These are phyloP conservation scores for Triplophysa yarkandensis DNA, from an alignment of 2,797 vertebrate species.

Conservation along the genomic window DNA sequence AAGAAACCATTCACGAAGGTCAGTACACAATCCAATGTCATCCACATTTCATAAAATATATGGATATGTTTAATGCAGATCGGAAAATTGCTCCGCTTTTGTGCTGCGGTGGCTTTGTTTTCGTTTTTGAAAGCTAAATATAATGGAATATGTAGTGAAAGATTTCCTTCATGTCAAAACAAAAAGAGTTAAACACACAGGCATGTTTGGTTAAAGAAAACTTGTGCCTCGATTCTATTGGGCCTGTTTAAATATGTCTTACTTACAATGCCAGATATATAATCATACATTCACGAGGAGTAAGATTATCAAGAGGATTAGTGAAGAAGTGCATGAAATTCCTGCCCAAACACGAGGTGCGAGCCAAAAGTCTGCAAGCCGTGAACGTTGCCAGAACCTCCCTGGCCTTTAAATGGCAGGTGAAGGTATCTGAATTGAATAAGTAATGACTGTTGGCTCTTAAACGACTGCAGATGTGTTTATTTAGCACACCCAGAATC, in stretches of 20 bases:
- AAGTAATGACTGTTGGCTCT: constrained; percentile 35
- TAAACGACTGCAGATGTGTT: constrained; percentile 7
- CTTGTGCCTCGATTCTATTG: background rate
- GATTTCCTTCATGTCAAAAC: constrained; percentile 16
- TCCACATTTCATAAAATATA: constrained; percentile 15
- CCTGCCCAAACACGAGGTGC: constrained; percentile 5
- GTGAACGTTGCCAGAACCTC: constrained; percentile 23
- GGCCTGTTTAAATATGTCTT: background rate
- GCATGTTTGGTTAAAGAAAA: background rate
- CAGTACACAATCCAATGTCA: background rate
- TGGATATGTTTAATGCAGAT: background rate
- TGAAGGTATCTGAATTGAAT: constrained; percentile 13
- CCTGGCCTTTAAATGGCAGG: constrained; percentile 13
- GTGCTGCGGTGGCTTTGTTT: constrained; percentile 10
- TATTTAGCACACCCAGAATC: constrained; percentile 4
- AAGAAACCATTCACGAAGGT: background rate
- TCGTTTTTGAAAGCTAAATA: constrained; percentile 22
- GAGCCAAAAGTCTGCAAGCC: constrained; percentile 16
- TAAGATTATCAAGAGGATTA: constrained; percentile 7
- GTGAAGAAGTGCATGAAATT: background rate
- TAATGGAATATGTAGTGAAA: constrained; percentile 18
- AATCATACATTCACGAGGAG: constrained; percentile 10
- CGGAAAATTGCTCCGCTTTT: constrained; percentile 8
- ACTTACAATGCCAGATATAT: constrained; percentile 9
- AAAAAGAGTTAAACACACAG: background rate